Evolutionary conservation across 2,888 invertebrate genomes (phyloP).

Genomic region (Linnaemya tessellans): DNA sequence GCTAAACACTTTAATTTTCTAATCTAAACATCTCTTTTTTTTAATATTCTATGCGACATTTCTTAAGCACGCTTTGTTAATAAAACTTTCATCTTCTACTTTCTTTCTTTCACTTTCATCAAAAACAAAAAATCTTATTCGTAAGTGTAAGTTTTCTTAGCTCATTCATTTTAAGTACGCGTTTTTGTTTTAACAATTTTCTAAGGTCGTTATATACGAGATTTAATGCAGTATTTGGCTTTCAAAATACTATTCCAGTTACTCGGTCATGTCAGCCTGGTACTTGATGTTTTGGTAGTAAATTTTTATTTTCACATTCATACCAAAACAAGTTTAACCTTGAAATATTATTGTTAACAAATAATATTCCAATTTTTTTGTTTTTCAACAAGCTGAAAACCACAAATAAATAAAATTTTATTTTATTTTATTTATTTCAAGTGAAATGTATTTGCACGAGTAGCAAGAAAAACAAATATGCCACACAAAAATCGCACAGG

Average conservation of each 20-base stretch:
- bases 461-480: neutral
- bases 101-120: conserved; percentile 7
- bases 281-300: conserved; percentile 39
- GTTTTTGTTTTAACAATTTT: conserved; percentile 17
- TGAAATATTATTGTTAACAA: conserved; percentile 28
- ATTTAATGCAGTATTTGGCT: conserved; percentile 15
- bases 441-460: neutral
- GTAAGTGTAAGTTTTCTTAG: neutral
- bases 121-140: neutral
- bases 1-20: neutral
- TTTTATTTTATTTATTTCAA: conserved; percentile 30
- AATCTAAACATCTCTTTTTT: neutral
- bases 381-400: conserved; percentile 55
- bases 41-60: neutral
- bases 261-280: neutral
- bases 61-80: conserved; percentile 13
- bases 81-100: conserved; percentile 7
- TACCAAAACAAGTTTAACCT: conserved; percentile 29
- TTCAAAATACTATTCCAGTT: neutral
- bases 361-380: conserved; percentile 53
- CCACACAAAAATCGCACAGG: conserved; percentile 35
- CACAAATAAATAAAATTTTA: conserved; percentile 43
- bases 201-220: conserved; percentile 3
- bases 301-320: neutral
- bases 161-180: neutral